Evolutionary conservation across 92 coral and sea anemone genomes (phyloP), one percentile per base, ranked within the genome.

Genomic region (Actinostola sp.): DNA sequence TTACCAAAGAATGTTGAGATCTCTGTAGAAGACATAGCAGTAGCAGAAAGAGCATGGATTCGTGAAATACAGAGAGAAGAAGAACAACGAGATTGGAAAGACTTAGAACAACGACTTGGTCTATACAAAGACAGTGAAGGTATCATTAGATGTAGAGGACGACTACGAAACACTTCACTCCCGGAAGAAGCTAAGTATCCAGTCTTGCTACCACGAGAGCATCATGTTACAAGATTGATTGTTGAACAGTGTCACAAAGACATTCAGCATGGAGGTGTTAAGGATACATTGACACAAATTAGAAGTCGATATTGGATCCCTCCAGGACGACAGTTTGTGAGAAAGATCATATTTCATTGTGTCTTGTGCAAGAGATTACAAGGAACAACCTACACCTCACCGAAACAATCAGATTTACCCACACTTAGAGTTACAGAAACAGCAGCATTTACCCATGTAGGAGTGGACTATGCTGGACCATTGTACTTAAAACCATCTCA

Each of bases 31-130:
- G 87, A 83, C 43, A 46, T 82, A 52, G 72, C 49, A 20, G 67
- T 63, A 55, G 88, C 78, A 19, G 68, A 66, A 23, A 73, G 45
- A 2, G 34, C 48, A 15, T 67, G 83, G 90, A 82, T 87, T 32
- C 60, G 57, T 26, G 82, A 87, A 65, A 24, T 52, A 16, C 92
- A 82, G 63, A 42, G 62, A 43, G 78, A 79, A 27, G 65, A 63
- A 68, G 34, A 61, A 27, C 71, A 49, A 25, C 56, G 38, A 25
- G 71, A 78, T 24, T 87, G 45, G 72, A 56, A 57, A 46, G 79
- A 73, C 25, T 59, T 87, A 17, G 73, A 72, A 13, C 52, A 49
- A 70, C 84, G 82, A 49, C 79, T 82, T n/a, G 82, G 88, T 3
- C 75, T 83, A 41, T 79, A 43, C 73, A 72, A 34, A 3, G 88